phyloP scores from a whole-genome alignment of 2,888 invertebrate genomes.

The Amorpha juglandis region DNA sequence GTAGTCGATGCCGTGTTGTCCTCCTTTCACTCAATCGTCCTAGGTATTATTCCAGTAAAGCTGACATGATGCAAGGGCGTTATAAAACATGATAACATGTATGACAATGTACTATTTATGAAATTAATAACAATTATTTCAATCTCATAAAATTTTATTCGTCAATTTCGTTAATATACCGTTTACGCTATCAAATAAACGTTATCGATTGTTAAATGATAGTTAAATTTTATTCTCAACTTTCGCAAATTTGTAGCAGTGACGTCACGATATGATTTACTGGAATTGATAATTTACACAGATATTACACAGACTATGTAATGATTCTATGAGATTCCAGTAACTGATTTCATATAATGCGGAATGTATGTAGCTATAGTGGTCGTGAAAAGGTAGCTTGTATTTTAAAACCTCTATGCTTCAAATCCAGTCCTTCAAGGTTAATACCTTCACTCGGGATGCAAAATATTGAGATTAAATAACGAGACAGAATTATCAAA shows the following conservation, averaged over 20 bases:
- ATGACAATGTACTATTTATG: constrained; percentile 35
- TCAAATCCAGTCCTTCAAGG: constrained; percentile 21
- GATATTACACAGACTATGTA: no score
- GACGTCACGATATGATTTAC: background rate
- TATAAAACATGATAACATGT: constrained; percentile 55
- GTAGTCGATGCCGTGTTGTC: constrained; percentile 25
- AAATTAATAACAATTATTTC: constrained; percentile 21
- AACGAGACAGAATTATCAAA: background rate
- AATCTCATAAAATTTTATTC: background rate
- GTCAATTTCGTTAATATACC: background rate
- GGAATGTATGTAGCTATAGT: background rate
- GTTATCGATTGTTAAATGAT: background rate
- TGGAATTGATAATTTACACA: no score
- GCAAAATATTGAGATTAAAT: background rate
- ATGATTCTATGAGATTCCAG: no score
- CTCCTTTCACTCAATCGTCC: constrained; percentile 63
- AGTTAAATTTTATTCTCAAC: background rate
- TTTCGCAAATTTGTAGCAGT: background rate
- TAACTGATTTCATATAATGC: background rate
- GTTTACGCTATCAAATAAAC: background rate
- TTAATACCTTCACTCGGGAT: constrained; percentile 23
- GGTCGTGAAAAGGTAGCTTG: constrained; percentile 17
- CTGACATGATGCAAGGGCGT: constrained; percentile 64
- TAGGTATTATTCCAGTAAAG: constrained; percentile 52
- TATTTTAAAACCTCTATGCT: constrained; percentile 9